These are phyloP conservation scores for Buceros bicornis DNA, from an alignment of 2,797 vertebrate genomes.

Conservation along the genomic window DNA sequence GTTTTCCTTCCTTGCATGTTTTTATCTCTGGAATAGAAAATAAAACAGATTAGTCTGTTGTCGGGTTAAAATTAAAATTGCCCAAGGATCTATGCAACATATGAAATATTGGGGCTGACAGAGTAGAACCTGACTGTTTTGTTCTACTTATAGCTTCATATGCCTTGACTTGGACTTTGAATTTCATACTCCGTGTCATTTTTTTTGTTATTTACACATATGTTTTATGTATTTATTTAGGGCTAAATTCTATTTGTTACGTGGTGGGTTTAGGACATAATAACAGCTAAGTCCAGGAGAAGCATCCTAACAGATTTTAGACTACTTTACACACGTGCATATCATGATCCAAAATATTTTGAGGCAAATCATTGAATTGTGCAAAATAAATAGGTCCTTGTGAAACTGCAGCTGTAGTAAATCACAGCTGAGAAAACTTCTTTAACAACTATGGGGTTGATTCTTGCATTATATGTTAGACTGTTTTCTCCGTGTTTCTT, in stretches of 20 bases:
- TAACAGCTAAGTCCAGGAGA: neutral
- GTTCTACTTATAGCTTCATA: neutral
- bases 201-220: neutral
- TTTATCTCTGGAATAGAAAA: neutral
- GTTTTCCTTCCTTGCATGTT: neutral
- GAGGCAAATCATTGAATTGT: neutral
- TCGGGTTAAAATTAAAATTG: constrained; percentile 1
- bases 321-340: neutral
- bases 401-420: neutral
- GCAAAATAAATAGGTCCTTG: neutral
- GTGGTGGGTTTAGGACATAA: neutral
- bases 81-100: neutral
- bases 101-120: neutral
- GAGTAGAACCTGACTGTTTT: neutral
- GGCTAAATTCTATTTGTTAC: neutral
- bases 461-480: neutral
- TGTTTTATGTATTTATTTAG: neutral
- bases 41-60: neutral
- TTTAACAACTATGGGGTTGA: neutral
- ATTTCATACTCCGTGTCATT: neutral
- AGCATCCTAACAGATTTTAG: neutral
- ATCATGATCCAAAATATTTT: neutral
- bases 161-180: neutral
- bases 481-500: neutral
- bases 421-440: neutral